Evolutionary conservation across 1,140 invertebrate genomes (phyloP), one percentile per base, ranked within the genome.

Genomic region (Platyura marginata): DNA sequence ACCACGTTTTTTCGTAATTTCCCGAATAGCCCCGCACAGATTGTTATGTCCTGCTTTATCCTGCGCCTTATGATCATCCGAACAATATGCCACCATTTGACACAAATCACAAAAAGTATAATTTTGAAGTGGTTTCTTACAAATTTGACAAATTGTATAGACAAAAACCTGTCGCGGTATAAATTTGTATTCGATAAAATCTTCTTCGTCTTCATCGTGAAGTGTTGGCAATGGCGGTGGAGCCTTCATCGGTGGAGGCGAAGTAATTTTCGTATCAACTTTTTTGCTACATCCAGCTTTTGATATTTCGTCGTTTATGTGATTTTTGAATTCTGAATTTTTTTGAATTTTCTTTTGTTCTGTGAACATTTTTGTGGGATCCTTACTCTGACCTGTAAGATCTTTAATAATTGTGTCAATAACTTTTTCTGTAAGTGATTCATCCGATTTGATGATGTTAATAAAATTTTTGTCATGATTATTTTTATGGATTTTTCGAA

Each of bases 31-130:
- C 34, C 49, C 50, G 52, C 72, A 75, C 5, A 73, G 37, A 16
- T 57, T 54, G 0, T 57, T 57, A 47, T 75, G 72, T 13, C 49
- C 43, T 19, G 11, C 3, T 44, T 50, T 52, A 48, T 70, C 65
- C 3, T 63, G 46, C 15, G 56, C 53, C 47, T 58, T 61, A 44
- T 75, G 72, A 2, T 57, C 46, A 13, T 40, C 34, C 11, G 55
- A 61, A 48, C 73, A 75, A 43, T 75, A 75, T 33, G 61, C 63
- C 15, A 68, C 57, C 59, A 74, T 63, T 15, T 56, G 52, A 46
- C 73, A 75, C 36, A 47, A 51, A 34, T 57, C 53, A 33, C 68
- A 72, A 0, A 44, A 45, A 3, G 60, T 33, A 3, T 34, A 19
- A 23, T 40, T 20, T 13, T 41, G 40, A 13, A 37, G 42, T 3